Conservation (phyloP, 1,140 invertebrate genomes). For the Drosophila baimaii region DNA sequence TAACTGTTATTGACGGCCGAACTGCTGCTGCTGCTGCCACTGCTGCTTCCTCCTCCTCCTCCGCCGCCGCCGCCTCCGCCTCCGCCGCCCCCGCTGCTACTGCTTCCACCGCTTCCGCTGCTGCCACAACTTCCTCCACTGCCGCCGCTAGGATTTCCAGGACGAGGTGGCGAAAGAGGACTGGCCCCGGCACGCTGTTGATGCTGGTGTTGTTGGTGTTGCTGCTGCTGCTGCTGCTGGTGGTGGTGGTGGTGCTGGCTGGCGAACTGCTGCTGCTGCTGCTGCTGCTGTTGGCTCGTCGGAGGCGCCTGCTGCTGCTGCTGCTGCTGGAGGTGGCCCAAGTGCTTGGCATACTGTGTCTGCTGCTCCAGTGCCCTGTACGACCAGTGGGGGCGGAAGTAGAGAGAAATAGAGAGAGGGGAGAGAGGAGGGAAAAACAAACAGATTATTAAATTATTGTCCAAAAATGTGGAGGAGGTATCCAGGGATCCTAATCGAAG, state of each 20-base stretch:
- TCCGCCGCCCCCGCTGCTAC: constrained; percentile 24
- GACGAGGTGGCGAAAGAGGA: constrained; percentile 79
- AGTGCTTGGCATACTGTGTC: constrained; percentile 76
- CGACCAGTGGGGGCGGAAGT: constrained; percentile 60
- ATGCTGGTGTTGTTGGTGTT: constrained; percentile 67
- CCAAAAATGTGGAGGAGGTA: neutral
- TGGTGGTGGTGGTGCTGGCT: constrained; percentile 69
- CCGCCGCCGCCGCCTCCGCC: neutral
- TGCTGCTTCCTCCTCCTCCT: neutral
- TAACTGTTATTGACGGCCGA: constrained; percentile 70
- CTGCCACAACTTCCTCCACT: constrained; percentile 16
- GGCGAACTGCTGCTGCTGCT: constrained; percentile 56
- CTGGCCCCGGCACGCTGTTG: constrained; percentile 78
- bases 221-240: constrained; percentile 54
- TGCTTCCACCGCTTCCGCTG: constrained; percentile 57
- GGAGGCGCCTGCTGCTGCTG: constrained; percentile 45
- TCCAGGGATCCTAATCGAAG: too few relatives aligned
- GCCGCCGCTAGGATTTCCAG: constrained; percentile 52
- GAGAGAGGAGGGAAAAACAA: constrained; percentile 34
- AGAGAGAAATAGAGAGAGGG: constrained; percentile 7
- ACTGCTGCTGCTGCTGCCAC: constrained; percentile 60
- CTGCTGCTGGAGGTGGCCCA: constrained; percentile 53
- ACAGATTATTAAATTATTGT: constrained; percentile 74
- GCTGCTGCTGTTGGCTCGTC: constrained; percentile 60
- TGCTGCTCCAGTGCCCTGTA: constrained; percentile 77